Base-by-base conservation (phyloP, 2,797 vertebrate genomes). In the Neopelma chrysocephalum region DNA sequence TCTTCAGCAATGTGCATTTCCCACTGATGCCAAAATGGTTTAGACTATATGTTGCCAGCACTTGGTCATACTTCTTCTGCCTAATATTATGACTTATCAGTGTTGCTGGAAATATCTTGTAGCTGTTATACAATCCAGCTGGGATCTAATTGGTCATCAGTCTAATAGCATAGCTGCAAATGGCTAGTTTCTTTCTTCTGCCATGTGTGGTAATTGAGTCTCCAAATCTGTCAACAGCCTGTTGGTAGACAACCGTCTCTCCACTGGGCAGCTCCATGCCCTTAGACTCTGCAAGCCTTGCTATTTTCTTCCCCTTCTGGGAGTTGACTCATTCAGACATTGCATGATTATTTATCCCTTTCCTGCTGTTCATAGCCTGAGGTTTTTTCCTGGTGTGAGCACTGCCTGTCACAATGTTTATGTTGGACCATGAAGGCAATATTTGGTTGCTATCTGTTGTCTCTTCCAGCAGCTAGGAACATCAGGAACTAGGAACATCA, bases 211-310 rank as follows among this genome's bases (percentile, higher is more conserved):
- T 68, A 90, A 92, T 18, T 89, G 68, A 92, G 54, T 27, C 54
- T 83, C 76, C 87, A 85, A 82, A 89, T 57, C 76, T 94, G 81
- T 75, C 89, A 95, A 75, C 22, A 90, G 72, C 69, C 62, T 83
- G 65, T 86, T 94, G 77, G 80, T 83, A 88, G 76, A 58, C 32
- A 81, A 54, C 10, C 53, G 85, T 77, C 48, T 85, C 57, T 87
- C 82, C 61, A 68, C 34, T 83, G 71, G 45, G 79, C 57, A 91
- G 50, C 38, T 89, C 48, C 53, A 54, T 36, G 57, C 14, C 64
- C 45, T 92, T 64, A 89, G 51, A 64, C 42, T 84, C 66, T 78
- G 38, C 32, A 78, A 64, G 48, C 34, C 62, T 23, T 80, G 64
- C 25, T 92, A 12, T 23, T 53, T 79, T 78, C 32, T 40, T 45